Conservation (phyloP, 2,797 vertebrate genomes). For the Onychomys leucogaster region DNA sequence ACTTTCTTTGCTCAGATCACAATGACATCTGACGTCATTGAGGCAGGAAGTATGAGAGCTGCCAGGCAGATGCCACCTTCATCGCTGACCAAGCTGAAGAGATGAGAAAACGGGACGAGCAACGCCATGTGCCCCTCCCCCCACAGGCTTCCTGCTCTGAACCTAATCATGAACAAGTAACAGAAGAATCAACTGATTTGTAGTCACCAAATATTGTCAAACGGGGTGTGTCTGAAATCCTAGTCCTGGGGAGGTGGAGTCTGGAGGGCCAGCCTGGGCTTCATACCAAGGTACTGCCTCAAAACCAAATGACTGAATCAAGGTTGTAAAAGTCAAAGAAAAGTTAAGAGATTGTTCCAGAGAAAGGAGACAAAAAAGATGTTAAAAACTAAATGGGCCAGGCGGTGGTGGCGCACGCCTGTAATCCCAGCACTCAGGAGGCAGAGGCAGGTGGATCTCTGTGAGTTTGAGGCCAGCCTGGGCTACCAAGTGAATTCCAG, state of each 20-base stretch:
- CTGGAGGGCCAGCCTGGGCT: not conserved
- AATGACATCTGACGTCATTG: not conserved
- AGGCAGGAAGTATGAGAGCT: not conserved
- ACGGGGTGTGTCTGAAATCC: not conserved
- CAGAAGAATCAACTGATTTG: not conserved
- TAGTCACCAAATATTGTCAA: not conserved
- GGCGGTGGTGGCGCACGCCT: not conserved
- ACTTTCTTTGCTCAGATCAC: not conserved
- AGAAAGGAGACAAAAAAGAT: conserved; percentile 21
- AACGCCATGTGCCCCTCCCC: not conserved
- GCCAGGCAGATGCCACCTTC: not conserved
- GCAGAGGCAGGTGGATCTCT: not conserved
- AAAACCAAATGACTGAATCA: not conserved
- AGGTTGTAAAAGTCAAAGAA: conserved; percentile 11
- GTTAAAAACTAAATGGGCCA: not conserved
- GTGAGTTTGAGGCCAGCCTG: not conserved
- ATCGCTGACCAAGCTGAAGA: not conserved
- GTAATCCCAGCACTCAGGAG: not conserved
- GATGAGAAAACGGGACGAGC: fast-evolving
- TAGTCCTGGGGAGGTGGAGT: not conserved
- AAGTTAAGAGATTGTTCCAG: not conserved
- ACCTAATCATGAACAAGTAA: not conserved
- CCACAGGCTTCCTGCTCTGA: not conserved
- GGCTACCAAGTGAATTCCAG: not conserved
- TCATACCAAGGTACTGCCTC: not conserved